Evolutionary conservation across 2,888 invertebrate genomes (phyloP).

Genomic region (Dicyrtoma fusca): DNA sequence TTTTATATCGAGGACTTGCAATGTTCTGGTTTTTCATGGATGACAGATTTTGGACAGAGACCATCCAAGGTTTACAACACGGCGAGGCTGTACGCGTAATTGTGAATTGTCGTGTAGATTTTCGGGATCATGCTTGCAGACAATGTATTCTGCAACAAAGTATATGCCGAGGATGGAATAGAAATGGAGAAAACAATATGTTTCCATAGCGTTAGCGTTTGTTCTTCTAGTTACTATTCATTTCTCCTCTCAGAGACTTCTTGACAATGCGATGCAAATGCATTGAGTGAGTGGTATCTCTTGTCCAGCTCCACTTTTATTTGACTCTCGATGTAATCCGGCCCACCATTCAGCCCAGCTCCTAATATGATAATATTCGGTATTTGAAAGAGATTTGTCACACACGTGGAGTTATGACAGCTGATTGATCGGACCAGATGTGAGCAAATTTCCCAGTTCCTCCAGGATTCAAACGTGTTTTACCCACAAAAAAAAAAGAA

Average conservation of each 20-base stretch:
- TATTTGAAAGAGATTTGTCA: slow-evolving; percentile 51
- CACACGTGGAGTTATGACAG: slow-evolving; percentile 52
- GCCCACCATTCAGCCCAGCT: slow-evolving; percentile 20
- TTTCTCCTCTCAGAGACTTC: too few relatives aligned
- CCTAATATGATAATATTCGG: slow-evolving; percentile 32
- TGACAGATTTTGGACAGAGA: neutral
- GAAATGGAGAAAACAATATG: neutral
- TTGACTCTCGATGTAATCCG: neutral
- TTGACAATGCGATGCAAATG: too few relatives aligned
- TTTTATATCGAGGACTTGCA: neutral
- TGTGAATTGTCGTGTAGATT: too few relatives aligned
- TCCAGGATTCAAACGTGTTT: slow-evolving; percentile 5
- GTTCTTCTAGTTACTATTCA: neutral
- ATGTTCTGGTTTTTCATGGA: slow-evolving; percentile 6
- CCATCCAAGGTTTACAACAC: too few relatives aligned
- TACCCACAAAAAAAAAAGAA: neutral
- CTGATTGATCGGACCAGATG: slow-evolving; percentile 56
- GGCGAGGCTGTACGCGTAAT: too few relatives aligned
- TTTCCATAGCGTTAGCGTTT: neutral
- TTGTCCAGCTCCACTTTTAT: neutral
- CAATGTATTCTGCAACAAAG: neutral
- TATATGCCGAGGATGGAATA: neutral
- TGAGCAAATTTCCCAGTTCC: slow-evolving; percentile 26
- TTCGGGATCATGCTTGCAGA: neutral
- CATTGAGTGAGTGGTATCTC: neutral